Evolutionary conservation across 2,797 vertebrate species (phyloP).

Genomic region (Cetoscarus ocellatus): DNA sequence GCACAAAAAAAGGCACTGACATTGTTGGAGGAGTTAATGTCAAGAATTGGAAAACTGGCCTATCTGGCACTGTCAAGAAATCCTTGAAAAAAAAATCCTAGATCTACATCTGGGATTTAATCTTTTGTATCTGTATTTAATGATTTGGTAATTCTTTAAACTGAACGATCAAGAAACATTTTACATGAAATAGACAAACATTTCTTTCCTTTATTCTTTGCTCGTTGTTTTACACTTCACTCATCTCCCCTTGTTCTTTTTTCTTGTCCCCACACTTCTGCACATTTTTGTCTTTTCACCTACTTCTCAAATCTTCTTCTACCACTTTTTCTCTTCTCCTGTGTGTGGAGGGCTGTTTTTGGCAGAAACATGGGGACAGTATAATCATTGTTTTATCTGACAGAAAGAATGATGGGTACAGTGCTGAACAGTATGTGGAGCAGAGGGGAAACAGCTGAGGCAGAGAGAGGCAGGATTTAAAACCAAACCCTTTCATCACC

Average conservation of each 20-base stretch:
- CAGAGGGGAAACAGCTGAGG: constrained; percentile 17
- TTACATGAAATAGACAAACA: too few species aligned
- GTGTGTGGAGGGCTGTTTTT: constrained; percentile 25
- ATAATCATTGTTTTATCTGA: constrained; percentile 24
- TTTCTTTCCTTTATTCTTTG: too few species aligned
- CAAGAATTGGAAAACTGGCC: too few species aligned
- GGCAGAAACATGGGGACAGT: background rate
- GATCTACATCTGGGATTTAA: too few species aligned
- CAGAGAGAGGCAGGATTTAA: constrained; percentile 35
- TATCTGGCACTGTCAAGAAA: too few species aligned
- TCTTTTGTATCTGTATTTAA: too few species aligned
- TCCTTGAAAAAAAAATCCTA: too few species aligned
- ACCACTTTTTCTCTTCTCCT: background rate
- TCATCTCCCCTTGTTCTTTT: background rate
- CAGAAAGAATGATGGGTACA: constrained; percentile 37
- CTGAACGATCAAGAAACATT: too few species aligned
- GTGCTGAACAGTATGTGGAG: constrained; percentile 17
- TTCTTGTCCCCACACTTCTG: background rate
- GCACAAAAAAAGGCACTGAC: too few species aligned
- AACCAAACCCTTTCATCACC: constrained; percentile 30
- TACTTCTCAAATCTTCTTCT: background rate
- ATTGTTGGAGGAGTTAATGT: too few species aligned
- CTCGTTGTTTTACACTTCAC: background rate
- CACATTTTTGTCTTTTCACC: background rate
- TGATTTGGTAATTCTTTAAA: too few species aligned